These are phyloP conservation scores for Platyrinchus mystaceus DNA, from an alignment of 2,797 vertebrate species.

Conservation along the genomic window DNA sequence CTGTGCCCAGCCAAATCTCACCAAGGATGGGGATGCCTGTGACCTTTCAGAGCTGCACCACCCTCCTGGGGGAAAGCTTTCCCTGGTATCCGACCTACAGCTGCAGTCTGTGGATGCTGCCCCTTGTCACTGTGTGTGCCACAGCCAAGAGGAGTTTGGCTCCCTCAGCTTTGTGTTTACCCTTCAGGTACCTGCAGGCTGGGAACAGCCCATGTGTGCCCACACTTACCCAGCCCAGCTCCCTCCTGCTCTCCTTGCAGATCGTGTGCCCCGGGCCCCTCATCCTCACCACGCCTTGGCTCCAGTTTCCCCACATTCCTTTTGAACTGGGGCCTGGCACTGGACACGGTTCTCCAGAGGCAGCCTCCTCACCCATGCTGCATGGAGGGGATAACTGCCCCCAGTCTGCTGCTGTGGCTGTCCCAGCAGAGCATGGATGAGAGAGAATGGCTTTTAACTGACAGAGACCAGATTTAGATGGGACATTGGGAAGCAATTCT, in stretches of 20 bases:
- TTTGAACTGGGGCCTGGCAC: background rate
- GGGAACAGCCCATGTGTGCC: background rate
- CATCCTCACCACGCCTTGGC: background rate
- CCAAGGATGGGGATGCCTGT: background rate
- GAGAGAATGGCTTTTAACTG: background rate
- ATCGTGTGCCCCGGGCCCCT: background rate
- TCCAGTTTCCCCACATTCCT: background rate
- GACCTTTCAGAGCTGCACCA: background rate
- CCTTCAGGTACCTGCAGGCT: background rate
- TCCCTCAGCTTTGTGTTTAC: background rate
- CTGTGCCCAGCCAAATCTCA: background rate
- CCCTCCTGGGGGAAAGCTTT: background rate
- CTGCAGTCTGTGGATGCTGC: background rate
- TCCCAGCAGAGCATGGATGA: fast-evolving
- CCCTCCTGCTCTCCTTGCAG: background rate
- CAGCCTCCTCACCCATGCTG: background rate
- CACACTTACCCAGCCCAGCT: background rate
- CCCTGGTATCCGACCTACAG: no score
- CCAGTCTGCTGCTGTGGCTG: background rate
- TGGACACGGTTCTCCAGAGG: background rate
- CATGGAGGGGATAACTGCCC: background rate
- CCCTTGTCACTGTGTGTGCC: background rate
- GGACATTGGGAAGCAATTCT: background rate
- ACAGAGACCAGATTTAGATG: background rate
- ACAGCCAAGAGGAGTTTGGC: background rate